Evolutionary conservation across 2,797 vertebrate species (phyloP), one percentile per base, ranked within the genome.

Genomic region (Anas bahamensis): DNA sequence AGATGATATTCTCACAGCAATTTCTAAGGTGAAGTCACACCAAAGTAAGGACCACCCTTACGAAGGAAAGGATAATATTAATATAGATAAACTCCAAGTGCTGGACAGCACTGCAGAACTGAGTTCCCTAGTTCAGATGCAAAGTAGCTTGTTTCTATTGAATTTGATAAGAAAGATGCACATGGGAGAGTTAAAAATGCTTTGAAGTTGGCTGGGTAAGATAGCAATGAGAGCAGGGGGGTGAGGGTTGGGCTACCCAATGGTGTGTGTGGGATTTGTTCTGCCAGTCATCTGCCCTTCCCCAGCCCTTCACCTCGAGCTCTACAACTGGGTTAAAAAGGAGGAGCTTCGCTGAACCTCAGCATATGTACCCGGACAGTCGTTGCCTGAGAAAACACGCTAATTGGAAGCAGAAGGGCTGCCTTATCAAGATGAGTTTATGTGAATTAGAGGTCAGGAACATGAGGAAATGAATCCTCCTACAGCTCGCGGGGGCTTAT

Each of bases 381-480:
- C 44, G 29, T 29, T 31, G 22, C 16, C 53, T 39, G 79, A 37
- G 69, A 26, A 26, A 46, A 48, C 19, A 22, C 4, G 0, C 26
- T 55, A 37, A 22, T 41, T 42, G 78, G 66, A 83, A 85, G 71
- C 86, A 69, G 41, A 59, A 48, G 82, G 83, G 29, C 65, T 83
- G 79, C 63, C 64, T 83, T 69, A 21, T 35, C 53, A 23, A 9
- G 64, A 69, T 15, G 56, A 79, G 52, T 73, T 80, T 2, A 35
- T 87, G 65, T 3, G 42, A 85, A 50, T 65, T 16, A 72, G 52
- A 66, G 88, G 70, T 89, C 84, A 72, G 79, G 63, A 83, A 11
- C 66, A 23, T 3, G 80, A 94, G 95, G 92, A 90, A 93, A 89
- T 93, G 11, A 92, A 42, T 92, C 79, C 66, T 92, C 93, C 92